phyloP scores from a whole-genome alignment of 1,140 invertebrate species.

The Maniola jurtina region DNA sequence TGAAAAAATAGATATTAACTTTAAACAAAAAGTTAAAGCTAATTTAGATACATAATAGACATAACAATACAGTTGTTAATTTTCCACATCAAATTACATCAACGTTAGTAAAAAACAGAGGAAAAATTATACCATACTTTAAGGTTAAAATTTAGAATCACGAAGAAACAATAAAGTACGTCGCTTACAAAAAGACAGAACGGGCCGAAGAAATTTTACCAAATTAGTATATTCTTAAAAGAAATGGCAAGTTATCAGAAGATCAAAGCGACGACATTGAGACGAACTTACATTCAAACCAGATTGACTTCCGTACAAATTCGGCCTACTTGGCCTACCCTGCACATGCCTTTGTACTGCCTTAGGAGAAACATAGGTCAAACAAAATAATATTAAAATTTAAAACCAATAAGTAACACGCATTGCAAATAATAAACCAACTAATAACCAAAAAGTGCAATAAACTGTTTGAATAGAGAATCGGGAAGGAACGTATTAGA shows the following conservation, averaged over 20 bases:
- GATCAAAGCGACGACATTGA: background rate
- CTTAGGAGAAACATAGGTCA: conserved; percentile 48
- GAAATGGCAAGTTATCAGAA: background rate
- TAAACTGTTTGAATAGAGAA: too few species aligned
- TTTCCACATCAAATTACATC: background rate
- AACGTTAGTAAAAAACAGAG: background rate
- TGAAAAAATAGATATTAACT: background rate
- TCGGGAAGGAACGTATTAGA: too few species aligned
- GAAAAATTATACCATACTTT: too few species aligned
- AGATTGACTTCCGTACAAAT: conserved; percentile 59
- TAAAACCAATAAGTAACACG: background rate
- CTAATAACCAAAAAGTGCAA: background rate
- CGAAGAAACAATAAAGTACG: too few species aligned
- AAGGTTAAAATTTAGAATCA: too few species aligned
- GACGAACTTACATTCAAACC: conserved; percentile 59
- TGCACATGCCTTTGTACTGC: conserved; percentile 67
- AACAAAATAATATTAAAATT: conserved; percentile 12
- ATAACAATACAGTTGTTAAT: background rate
- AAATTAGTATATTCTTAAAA: background rate
- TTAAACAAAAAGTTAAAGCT: background rate
- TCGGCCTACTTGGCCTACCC: conserved; percentile 49
- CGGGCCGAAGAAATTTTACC: too few species aligned
- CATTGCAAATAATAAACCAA: background rate
- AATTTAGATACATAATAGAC: background rate
- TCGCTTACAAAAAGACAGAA: too few species aligned